Conservation (phyloP, 1,140 invertebrate genomes). For the Venturia canescens region DNA sequence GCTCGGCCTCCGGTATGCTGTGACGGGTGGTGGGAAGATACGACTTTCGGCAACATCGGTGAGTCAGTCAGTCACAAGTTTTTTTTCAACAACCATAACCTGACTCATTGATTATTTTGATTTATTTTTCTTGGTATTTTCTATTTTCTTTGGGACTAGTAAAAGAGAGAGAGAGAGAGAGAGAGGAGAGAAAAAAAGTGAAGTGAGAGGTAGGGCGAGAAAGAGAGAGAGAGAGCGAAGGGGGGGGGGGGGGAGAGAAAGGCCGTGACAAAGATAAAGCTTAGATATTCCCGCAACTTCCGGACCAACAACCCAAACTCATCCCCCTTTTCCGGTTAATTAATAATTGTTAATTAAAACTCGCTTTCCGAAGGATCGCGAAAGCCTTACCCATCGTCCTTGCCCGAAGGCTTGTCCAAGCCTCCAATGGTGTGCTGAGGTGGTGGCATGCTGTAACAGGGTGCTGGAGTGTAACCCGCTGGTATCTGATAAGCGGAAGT, state of each 20-base stretch:
- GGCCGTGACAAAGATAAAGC: not conserved
- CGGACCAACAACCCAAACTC: not conserved
- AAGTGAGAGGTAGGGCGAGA: not conserved
- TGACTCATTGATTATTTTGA: too few relatives aligned
- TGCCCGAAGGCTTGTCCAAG: constrained; percentile 84
- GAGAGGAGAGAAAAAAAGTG: not conserved
- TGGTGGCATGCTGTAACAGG: constrained; percentile 91
- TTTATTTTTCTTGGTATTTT: not conserved
- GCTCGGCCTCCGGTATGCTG: constrained; percentile 10
- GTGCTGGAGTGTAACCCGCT: constrained; percentile 84
- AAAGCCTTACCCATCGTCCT: constrained; percentile 85
- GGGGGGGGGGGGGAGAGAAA: not conserved
- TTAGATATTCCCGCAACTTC: not conserved
- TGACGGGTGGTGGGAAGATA: not conserved
- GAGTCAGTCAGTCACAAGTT: not conserved
- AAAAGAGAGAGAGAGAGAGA: not conserved
- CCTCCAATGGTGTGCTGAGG: constrained; percentile 84
- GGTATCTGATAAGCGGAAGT: constrained; percentile 82
- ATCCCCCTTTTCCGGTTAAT: not conserved
- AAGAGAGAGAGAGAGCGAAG: not conserved
- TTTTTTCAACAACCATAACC: not conserved
- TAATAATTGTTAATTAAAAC: constrained; percentile 42
- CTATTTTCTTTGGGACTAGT: not conserved
- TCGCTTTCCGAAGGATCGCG: constrained; percentile 13
- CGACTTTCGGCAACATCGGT: constrained; percentile 23